Evolutionary conservation across 1,140 invertebrate species (phyloP).

Genomic region (Drosophila novamexicana): DNA sequence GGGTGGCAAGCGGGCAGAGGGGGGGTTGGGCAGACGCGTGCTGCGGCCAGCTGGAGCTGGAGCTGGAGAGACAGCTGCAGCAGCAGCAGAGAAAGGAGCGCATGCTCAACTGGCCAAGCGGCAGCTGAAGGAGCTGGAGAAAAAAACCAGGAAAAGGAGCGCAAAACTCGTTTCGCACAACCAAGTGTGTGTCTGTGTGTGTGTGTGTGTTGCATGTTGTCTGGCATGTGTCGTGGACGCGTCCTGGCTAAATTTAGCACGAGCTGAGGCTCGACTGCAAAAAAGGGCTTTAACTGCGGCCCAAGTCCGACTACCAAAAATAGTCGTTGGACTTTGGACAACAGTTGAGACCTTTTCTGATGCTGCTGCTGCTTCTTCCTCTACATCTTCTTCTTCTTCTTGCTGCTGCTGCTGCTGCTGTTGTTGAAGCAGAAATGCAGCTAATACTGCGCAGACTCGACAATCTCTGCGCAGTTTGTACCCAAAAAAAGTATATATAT

Average conservation of each 20-base stretch:
- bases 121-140: not conserved
- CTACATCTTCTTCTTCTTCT: not conserved
- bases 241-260: slow-evolving; percentile 69
- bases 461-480: not conserved
- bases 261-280: slow-evolving; percentile 50
- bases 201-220: slow-evolving; percentile 6
- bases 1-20: too few relatives aligned
- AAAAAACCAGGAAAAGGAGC: slow-evolving; percentile 63
- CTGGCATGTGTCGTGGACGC: not conserved
- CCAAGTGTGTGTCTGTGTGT: not conserved
- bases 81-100: slow-evolving; percentile 4
- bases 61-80: not conserved
- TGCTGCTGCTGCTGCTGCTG: too few relatives aligned
- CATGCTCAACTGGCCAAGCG: not conserved
- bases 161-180: slow-evolving; percentile 30
- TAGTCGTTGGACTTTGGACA: slow-evolving; percentile 59
- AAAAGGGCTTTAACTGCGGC: slow-evolving; percentile 40
- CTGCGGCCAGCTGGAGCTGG: slow-evolving; percentile 11
- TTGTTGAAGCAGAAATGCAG: not conserved
- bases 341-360: slow-evolving; percentile 4
- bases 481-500: too few relatives aligned
- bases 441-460: not conserved
- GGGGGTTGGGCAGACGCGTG: slow-evolving; percentile 29
- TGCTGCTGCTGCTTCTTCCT: not conserved
- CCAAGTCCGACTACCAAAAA: slow-evolving; percentile 36